Evolutionary conservation across 1,140 invertebrate species (phyloP).

Genomic region (Eciton burchellii): DNA sequence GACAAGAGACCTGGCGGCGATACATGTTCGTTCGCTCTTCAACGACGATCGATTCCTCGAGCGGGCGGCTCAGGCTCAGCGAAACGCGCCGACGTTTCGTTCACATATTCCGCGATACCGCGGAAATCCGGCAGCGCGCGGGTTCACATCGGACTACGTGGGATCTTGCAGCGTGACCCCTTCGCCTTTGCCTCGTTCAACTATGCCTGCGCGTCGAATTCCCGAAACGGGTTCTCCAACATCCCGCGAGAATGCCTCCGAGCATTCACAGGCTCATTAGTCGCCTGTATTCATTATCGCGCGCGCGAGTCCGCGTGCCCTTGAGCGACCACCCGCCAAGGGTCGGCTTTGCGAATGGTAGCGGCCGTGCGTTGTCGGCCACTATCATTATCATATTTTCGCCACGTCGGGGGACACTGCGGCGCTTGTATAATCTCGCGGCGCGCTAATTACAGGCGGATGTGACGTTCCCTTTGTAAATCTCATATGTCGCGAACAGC

Average conservation of each 20-base stretch:
- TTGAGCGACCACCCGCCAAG: background rate
- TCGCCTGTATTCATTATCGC: conserved; percentile 44
- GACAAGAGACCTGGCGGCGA: background rate
- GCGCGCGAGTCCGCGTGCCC: conserved; percentile 39
- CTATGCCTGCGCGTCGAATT: conserved; percentile 19
- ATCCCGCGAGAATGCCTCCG: conserved; percentile 42
- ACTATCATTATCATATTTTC: conserved; percentile 57
- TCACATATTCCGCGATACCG: too few species aligned
- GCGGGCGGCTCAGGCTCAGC: too few species aligned
- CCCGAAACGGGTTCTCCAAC: background rate
- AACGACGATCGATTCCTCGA: too few species aligned
- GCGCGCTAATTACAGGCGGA: conserved; percentile 44
- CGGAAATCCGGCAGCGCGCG: too few species aligned
- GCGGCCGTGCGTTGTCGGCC: conserved; percentile 34
- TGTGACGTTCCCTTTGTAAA: conserved; percentile 57
- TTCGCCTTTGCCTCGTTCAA: too few species aligned
- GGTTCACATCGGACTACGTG: too few species aligned
- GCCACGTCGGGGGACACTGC: conserved; percentile 25
- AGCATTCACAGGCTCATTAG: conserved; percentile 53
- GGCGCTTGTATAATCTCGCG: conserved; percentile 46
- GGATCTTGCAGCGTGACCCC: too few species aligned
- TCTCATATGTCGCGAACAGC: conserved; percentile 28
- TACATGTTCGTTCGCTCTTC: background rate
- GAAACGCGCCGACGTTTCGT: too few species aligned
- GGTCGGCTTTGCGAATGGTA: conserved; percentile 31